These are phyloP conservation scores for Festucalex cinctus DNA, from an alignment of 2,113 vertebrate genomes.

Conservation along the genomic window DNA sequence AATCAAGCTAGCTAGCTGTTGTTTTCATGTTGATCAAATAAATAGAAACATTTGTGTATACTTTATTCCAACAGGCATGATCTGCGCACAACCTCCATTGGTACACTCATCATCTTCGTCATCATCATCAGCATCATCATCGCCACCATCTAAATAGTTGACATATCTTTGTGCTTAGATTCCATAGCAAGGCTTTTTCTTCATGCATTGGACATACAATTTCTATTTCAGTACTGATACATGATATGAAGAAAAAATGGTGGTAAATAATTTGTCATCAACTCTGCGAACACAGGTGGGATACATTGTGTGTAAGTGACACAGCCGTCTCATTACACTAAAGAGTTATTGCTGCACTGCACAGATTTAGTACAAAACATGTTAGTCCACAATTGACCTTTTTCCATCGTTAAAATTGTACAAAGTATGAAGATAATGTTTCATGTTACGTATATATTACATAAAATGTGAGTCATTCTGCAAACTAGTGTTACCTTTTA, in stretches of 20 bases:
- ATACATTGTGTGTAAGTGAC: background rate
- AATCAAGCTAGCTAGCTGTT: constrained; percentile 20
- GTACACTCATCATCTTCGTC: background rate
- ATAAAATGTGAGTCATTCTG: constrained; percentile 5
- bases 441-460: constrained; percentile 3
- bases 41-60: constrained; percentile 37
- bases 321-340: background rate
- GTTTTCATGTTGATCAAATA: constrained; percentile 35
- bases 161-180: background rate
- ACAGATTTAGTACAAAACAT: background rate
- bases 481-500: constrained; percentile 10
- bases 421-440: constrained; percentile 3
- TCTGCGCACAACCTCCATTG: background rate
- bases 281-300: background rate
- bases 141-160: background rate
- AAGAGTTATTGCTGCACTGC: background rate
- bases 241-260: background rate
- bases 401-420: background rate
- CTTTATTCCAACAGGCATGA: constrained; percentile 14
- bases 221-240: background rate
- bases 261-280: background rate
- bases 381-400: background rate
- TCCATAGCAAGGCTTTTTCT: background rate
- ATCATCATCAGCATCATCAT: background rate
- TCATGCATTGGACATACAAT: background rate